Evolutionary conservation across 2,113 vertebrate genomes (phyloP), one percentile per base, ranked within the genome.

Genomic region (Marmota monax): DNA sequence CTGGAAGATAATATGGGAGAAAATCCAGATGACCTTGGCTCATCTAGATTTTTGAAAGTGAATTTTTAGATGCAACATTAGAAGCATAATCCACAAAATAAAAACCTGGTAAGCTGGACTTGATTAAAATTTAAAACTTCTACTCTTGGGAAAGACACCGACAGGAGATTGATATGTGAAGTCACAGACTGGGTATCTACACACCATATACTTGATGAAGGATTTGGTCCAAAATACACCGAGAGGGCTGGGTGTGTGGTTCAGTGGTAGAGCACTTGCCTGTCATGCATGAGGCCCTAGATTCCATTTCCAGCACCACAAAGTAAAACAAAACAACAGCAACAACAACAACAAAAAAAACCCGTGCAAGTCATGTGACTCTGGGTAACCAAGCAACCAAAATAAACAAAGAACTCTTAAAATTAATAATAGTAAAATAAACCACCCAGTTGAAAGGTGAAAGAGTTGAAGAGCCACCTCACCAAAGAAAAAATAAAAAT

Each of bases 91-190:
- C 45, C 20, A 25, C 11, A 12, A 85, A 51, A 69, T 42, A 32
- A 77, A 77, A 70, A 70, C 20, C 7, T 16, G 32, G 25, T 84
- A 63, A 51, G 61, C 18, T 78, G 25, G 39, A 39, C 34, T 48
- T 78, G 8, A n/a, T 90, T 53, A 78, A 90, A 92, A 76, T 88
- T 37, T n/a, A 83, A 73, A 95, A 76, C 42, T 51, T 80, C n/a
- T 88, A 73, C 61, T 90, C 37, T 56, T 56, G 17, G 34, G 16
- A 92, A 92, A 87, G 56, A 87, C 67, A 56, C 27, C 17, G 13
- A 70, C 82, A 92, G 80, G 45, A 74, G 42, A 80, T 82, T 69
- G 69, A 88, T 88, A 70, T 70, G 5, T 16, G 5, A n/a, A 48
- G 14, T 63, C 84, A 45, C 45, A 27, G 45, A 37, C 7, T 25